These are phyloP conservation scores for Nyctalus aviator DNA, from an alignment of 2,797 vertebrate species.

Conservation along the genomic window DNA sequence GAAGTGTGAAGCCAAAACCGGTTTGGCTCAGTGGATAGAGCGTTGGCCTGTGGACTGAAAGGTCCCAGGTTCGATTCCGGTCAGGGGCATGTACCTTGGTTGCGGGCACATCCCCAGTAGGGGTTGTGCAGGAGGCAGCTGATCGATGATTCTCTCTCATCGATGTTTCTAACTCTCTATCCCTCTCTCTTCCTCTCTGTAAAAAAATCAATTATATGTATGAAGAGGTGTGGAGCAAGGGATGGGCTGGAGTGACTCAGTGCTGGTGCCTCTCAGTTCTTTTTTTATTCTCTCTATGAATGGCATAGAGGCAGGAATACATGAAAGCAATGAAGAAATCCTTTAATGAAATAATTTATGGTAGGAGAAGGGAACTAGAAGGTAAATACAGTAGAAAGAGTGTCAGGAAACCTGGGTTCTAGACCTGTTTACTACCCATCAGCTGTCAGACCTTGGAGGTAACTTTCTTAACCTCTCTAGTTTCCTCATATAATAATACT, in stretches of 20 bases:
- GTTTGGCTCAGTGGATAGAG: no score
- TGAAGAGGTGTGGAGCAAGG: neutral
- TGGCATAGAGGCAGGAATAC: neutral
- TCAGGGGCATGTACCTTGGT: no score
- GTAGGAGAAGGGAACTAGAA: neutral
- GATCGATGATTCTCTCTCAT: no score
- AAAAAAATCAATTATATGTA: no score
- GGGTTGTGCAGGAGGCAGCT: no score
- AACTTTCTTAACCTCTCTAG: slow-evolving; percentile 14
- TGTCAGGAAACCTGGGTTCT: neutral
- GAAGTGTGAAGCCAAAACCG: no score
- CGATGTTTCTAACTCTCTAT: no score
- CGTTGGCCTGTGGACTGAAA: no score
- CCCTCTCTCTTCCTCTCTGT: no score
- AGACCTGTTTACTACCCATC: neutral
- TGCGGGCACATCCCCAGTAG: no score
- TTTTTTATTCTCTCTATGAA: slow-evolving; percentile 19
- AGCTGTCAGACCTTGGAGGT: neutral
- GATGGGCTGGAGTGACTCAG: neutral
- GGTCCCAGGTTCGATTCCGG: no score
- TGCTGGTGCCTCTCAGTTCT: neutral
- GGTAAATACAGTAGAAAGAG: neutral
- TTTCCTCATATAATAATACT: neutral
- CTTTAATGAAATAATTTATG: neutral
- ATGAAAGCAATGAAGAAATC: neutral